These are phyloP conservation scores for Pantherophis alleghaniensis DNA, from an alignment of 2,797 vertebrate species.

Conservation along the genomic window DNA sequence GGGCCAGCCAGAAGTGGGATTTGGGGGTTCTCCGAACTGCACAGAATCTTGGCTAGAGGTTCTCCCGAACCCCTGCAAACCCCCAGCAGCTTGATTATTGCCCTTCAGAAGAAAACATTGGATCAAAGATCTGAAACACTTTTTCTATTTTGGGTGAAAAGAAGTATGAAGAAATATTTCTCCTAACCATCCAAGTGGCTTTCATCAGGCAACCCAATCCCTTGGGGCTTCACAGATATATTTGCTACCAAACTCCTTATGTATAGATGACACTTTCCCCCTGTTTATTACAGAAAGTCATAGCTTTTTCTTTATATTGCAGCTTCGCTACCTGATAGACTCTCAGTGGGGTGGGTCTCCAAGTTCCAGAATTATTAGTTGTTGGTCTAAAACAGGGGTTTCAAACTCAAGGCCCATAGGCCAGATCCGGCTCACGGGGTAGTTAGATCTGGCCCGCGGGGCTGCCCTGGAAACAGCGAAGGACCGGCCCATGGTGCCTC, in stretches of 20 bases:
- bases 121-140: not conserved
- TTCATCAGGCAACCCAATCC: not conserved
- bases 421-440: too few relatives aligned
- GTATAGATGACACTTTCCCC: not conserved
- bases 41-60: too few relatives aligned
- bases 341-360: not conserved
- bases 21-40: too few relatives aligned
- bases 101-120: not conserved
- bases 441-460: too few relatives aligned
- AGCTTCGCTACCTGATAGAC: not conserved
- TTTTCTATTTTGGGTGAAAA: not conserved
- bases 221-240: not conserved
- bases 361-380: not conserved
- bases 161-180: not conserved
- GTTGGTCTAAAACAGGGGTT: not conserved
- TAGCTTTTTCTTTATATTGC: not conserved
- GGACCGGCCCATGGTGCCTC: too few relatives aligned
- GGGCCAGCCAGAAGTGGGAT: too few relatives aligned
- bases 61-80: too few relatives aligned
- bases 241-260: not conserved
- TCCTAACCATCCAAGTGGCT: not conserved
- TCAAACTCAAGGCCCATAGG: too few relatives aligned
- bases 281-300: not conserved
- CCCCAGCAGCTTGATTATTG: too few relatives aligned
- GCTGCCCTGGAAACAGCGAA: too few relatives aligned